Conservation (phyloP, 1,140 invertebrate genomes). For the Drosophila melanogaster region DNA sequence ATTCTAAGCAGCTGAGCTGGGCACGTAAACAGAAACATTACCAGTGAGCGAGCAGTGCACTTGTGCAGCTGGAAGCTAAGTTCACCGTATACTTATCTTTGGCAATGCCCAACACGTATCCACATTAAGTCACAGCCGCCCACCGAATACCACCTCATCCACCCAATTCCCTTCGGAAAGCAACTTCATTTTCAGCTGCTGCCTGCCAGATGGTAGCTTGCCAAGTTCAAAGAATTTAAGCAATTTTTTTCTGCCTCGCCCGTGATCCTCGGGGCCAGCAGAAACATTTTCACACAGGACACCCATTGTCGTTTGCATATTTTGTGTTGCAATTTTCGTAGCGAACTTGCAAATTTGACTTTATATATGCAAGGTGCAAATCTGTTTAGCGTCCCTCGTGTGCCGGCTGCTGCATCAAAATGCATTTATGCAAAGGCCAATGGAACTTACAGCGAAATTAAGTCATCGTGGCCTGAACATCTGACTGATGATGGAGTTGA, state of each 20-base stretch:
- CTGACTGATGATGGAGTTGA: conserved; percentile 30
- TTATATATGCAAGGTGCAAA: conserved; percentile 76
- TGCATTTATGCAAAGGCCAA: conserved; percentile 75
- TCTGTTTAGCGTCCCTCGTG: conserved; percentile 67
- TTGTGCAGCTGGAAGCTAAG: conserved; percentile 47
- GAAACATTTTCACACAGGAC: conserved; percentile 33
- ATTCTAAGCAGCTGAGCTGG: conserved; percentile 77
- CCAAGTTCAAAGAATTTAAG: conserved; percentile 36
- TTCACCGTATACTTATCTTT: conserved; percentile 56
- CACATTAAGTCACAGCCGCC: conserved; percentile 30
- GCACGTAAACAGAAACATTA: conserved; percentile 60
- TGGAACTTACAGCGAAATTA: conserved; percentile 58
- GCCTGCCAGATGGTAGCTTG: conserved; percentile 24
- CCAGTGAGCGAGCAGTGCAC: conserved; percentile 28
- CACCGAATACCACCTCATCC: not conserved
- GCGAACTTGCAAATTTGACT: conserved; percentile 72
- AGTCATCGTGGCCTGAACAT: conserved; percentile 40
- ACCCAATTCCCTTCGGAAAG: conserved; percentile 27
- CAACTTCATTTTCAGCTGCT: conserved; percentile 69
- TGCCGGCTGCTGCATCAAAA: conserved; percentile 56
- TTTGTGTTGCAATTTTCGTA: conserved; percentile 72
- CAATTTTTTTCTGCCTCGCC: conserved; percentile 21
- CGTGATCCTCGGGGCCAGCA: conserved; percentile 36
- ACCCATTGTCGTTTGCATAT: conserved; percentile 69
- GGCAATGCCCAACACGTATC: conserved; percentile 63